These are phyloP conservation scores for Lycocorax pyrrhopterus DNA, from an alignment of 2,113 vertebrate species.

Conservation along the genomic window DNA sequence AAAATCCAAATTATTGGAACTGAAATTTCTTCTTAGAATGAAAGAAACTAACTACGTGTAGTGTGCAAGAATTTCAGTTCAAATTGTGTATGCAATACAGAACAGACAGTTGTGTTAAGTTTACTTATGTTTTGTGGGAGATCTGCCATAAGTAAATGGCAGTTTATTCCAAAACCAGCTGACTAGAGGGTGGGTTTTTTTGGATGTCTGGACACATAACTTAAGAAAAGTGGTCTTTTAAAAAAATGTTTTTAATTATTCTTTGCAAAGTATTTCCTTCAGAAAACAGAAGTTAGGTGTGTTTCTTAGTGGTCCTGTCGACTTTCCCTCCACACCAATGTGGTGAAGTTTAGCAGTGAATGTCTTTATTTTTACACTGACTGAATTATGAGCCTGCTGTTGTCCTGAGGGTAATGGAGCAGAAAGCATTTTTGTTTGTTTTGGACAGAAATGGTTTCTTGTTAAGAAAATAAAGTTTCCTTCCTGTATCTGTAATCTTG, in stretches of 20 bases:
- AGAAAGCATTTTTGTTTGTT: conserved; percentile 1
- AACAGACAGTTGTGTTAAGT: neutral
- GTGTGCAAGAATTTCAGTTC: neutral
- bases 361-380: neutral
- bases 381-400: neutral
- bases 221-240: neutral
- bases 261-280: neutral
- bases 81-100: neutral
- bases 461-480: neutral
- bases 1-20: neutral
- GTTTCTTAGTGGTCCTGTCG: neutral
- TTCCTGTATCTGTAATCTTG: neutral
- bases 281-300: neutral
- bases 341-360: neutral
- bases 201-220: neutral
- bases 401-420: neutral
- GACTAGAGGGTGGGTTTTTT: neutral
- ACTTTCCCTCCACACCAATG: neutral
- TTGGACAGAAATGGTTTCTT: neutral
- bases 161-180: neutral
- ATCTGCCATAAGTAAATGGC: neutral
- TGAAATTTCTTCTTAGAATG: neutral
- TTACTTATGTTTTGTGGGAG: neutral
- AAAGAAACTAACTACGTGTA: neutral
- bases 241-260: neutral